phyloP scores from a whole-genome alignment of 2,797 vertebrate species.

The Typhlichthys eigenmanni region DNA sequence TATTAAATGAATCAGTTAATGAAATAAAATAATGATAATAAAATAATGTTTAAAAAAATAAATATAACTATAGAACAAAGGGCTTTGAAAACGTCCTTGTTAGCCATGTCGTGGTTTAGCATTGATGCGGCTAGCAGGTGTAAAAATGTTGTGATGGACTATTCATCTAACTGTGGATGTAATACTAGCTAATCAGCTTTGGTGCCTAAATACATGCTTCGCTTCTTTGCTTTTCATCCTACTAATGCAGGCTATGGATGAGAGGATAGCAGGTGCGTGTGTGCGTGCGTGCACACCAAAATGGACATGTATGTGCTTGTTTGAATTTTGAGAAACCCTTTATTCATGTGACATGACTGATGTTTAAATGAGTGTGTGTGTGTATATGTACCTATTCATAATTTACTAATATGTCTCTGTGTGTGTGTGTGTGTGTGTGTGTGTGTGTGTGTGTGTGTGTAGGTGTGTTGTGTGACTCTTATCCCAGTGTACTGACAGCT shows the following conservation, averaged over 20 bases:
- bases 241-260: conserved; percentile 53
- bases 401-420: neutral
- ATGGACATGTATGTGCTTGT: conserved; percentile 3
- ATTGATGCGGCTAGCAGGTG: neutral
- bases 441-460: neutral
- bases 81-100: no score
- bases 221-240: conserved; percentile 53
- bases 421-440: no score
- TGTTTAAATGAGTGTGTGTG: neutral
- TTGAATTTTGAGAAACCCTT: conserved; percentile 5
- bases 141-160: conserved; percentile 32
- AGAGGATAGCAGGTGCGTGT: neutral
- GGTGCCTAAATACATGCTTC: conserved; percentile 68
- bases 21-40: no score
- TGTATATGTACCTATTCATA: neutral
- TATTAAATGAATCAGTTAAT: no score
- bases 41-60: no score
- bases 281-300: neutral
- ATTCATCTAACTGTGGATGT: conserved; percentile 53
- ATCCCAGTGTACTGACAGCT: conserved; percentile 73
- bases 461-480: conserved; percentile 10
- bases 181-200: conserved; percentile 73
- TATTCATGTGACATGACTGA: neutral
- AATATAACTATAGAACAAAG: no score
- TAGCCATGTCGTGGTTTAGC: neutral